Conservation (phyloP, 2,113 vertebrate species). For the Paratilapia polleni region DNA sequence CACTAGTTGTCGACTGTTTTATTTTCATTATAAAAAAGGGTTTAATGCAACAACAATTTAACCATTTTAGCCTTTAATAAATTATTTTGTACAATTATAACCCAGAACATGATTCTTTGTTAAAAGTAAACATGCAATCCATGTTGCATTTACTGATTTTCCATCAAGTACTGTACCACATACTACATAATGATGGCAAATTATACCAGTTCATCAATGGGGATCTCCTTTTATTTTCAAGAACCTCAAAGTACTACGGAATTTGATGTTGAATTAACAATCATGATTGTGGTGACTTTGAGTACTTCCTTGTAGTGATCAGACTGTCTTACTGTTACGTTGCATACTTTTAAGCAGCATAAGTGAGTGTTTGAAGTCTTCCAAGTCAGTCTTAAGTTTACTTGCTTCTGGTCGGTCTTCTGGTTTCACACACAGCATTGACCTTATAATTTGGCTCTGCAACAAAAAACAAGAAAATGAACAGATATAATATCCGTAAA, state of each 20-base stretch:
- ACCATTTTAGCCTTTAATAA: background rate
- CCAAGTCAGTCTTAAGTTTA: slow-evolving; percentile 43
- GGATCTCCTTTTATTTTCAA: no score
- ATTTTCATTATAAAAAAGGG: background rate
- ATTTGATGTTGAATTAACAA: background rate
- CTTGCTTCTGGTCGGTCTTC: slow-evolving; percentile 73
- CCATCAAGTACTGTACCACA: background rate
- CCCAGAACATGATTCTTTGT: background rate
- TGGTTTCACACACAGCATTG: slow-evolving; percentile 67
- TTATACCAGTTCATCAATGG: background rate
- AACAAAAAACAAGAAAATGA: slow-evolving; percentile 14
- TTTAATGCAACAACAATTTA: background rate
- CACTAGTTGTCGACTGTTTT: background rate
- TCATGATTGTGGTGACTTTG: background rate
- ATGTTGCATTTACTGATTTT: background rate
- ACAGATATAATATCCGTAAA: background rate
- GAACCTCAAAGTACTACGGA: no score
- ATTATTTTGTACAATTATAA: background rate
- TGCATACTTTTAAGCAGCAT: background rate
- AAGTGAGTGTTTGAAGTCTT: background rate
- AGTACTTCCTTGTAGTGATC: background rate
- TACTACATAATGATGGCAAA: background rate
- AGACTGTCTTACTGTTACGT: slow-evolving; percentile 27
- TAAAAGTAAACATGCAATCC: background rate
- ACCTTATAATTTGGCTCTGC: slow-evolving; percentile 65